Base-by-base conservation (phyloP, 2,888 invertebrate genomes). In the Hermodice carunculata region DNA sequence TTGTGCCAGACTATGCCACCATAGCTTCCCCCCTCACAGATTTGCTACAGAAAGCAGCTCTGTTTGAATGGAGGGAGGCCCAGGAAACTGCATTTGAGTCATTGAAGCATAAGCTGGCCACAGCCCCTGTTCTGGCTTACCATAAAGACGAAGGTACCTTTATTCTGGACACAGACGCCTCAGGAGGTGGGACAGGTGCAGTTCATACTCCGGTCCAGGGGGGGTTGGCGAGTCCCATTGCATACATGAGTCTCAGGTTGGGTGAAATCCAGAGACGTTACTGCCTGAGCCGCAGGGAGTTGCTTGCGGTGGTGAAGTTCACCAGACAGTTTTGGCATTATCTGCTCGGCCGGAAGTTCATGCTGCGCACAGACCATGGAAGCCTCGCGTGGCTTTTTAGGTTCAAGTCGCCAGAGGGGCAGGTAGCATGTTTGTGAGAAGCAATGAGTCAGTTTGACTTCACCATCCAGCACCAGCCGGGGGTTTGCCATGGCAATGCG, bases 41-140 rank as follows among this genome's bases (percentile, higher is more conserved):
- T 29, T 61, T 69, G 17, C 73, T 83, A n/a, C 96, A 96, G 87
- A 59, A 72, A 37, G 53, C 61, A 48, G 24, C 26, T 5, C n/a
- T n/a, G n/a, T 56, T 42, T 42, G 17, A 4, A 6, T 56, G 40
- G 42, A 24, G 17, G 17, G 42, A 22, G 14, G 26, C 14, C 11
- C 44, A 52, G 17, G 46, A 68, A 34, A 17, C 49, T 6, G 44
- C 63, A 52, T 52, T 70, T 51, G 22, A 40, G 31, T n/a, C 31
- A 3, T 40, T 70, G 37, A 67, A 58, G 46, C 19, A 24, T 2
- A 11, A 22, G 0, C 49, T 76, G 17, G 58, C 54, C 1, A 37
- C 26, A 4, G 26, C 64, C 22, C 70, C 71, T 0, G 42, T 71
- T 14, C 31, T 71, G 31, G 57, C 31, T 19, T 44, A 56, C 46